These are phyloP conservation scores for Cataglyphis hispanica DNA, from an alignment of 1,140 invertebrate species.

Conservation along the genomic window DNA sequence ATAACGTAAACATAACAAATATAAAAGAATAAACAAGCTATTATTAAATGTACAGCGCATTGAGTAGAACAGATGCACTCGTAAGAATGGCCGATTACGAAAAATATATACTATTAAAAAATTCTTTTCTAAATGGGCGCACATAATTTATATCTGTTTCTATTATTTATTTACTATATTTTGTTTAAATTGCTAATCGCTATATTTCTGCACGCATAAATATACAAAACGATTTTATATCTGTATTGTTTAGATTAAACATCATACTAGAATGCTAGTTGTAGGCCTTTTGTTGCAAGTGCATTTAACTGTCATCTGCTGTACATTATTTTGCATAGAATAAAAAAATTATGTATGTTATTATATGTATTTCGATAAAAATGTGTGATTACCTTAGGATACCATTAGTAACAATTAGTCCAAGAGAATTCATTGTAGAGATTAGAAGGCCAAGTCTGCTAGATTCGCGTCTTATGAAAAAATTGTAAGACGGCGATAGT, in stretches of 20 bases:
- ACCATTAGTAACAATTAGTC: neutral
- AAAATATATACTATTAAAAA: neutral
- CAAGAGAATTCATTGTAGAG: constrained; percentile 8
- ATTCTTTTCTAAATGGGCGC: neutral
- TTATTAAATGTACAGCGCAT: constrained; percentile 35
- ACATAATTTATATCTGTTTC: constrained; percentile 1
- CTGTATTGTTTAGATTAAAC: neutral
- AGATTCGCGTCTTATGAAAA: constrained; percentile 3
- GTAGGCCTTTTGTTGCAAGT: too few species aligned
- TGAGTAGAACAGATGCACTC: constrained; percentile 31
- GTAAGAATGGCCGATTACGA: constrained; percentile 2
- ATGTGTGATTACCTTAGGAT: constrained; percentile 1
- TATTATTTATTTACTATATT: constrained; percentile 6
- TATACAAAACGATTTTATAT: neutral
- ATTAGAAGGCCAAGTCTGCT: neutral
- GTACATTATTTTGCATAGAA: too few species aligned
- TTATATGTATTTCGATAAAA: constrained; percentile 12
- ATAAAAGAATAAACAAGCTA: constrained; percentile 30
- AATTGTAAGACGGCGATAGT: neutral
- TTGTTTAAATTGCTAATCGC: neutral
- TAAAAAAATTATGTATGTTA: too few species aligned
- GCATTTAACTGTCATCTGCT: too few species aligned
- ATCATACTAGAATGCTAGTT: too few species aligned
- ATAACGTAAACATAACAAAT: constrained; percentile 35
- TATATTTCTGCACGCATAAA: too few species aligned